phyloP scores from a whole-genome alignment of 2,888 invertebrate species.

The Eueremaeus valkanovi region DNA sequence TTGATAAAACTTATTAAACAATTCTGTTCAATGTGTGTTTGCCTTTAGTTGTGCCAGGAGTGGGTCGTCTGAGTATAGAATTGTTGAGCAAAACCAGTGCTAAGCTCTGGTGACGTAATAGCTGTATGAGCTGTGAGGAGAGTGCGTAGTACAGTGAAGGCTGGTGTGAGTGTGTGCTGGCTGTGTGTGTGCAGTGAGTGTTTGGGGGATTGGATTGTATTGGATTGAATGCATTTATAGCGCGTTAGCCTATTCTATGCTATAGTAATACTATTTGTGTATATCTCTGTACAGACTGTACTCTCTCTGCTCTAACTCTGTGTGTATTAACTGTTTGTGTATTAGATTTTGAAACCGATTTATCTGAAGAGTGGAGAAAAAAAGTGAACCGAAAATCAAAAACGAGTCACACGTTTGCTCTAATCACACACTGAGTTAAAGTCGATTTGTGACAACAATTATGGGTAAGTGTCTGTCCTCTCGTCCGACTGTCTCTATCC shows the following conservation, averaged over 20 bases:
- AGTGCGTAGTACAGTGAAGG: neutral
- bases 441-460: neutral
- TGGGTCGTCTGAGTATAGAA: too few relatives aligned
- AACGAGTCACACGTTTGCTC: neutral
- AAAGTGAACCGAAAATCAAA: neutral
- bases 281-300: too few relatives aligned
- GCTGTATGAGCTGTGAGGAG: neutral
- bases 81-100: too few relatives aligned
- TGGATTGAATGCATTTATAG: neutral
- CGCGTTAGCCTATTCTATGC: too few relatives aligned
- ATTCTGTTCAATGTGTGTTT: too few relatives aligned
- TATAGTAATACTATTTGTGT: neutral
- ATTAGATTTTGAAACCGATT: slow-evolving; percentile 11
- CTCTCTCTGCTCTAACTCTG: too few relatives aligned
- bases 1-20: too few relatives aligned
- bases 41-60: too few relatives aligned
- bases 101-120: neutral
- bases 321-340: neutral
- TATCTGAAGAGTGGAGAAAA: neutral
- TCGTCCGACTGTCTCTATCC: neutral
- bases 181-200: neutral
- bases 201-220: slow-evolving; percentile 17
- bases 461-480: neutral
- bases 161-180: neutral
- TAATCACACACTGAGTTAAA: neutral